Evolutionary conservation across 2,113 vertebrate genomes (phyloP).

Genomic region (Corapipo altera): DNA sequence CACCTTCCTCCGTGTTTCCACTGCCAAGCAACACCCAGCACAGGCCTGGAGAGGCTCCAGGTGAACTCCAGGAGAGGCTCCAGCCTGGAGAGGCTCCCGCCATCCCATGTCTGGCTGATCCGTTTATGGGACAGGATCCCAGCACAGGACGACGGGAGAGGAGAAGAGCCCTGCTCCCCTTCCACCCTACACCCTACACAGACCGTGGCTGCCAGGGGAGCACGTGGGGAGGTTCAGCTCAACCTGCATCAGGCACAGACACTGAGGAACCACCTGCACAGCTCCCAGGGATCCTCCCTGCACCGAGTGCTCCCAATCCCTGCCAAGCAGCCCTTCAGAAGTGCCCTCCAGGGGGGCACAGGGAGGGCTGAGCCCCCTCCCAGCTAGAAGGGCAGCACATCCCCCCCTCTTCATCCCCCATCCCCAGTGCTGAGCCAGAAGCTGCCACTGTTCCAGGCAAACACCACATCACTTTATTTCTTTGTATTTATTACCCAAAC

Average conservation of each 20-base stretch:
- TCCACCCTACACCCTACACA: fast-evolving
- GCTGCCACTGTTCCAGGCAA: background rate
- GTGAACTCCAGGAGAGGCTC: background rate
- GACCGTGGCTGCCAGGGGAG: fast-evolving
- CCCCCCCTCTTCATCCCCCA: background rate
- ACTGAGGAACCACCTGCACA: background rate
- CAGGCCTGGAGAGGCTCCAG: background rate
- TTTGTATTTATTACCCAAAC: background rate
- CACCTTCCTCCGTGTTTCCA: fast-evolving
- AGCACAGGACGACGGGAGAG: fast-evolving
- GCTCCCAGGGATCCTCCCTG: too few relatives aligned
- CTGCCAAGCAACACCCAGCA: fast-evolving
- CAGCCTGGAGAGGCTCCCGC: background rate
- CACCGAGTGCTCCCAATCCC: fast-evolving
- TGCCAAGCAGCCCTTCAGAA: fast-evolving
- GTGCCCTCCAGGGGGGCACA: background rate
- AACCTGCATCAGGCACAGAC: fast-evolving
- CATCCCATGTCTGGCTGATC: fast-evolving
- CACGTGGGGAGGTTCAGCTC: background rate
- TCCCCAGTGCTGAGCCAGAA: background rate
- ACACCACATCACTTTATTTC: background rate
- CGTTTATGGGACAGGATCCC: fast-evolving
- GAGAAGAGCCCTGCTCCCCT: background rate
- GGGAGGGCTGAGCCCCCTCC: too few relatives aligned
- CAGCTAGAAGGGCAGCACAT: fast-evolving